Percentiles rank a stretch among this genome's conserved stretches.
Conservation (phyloP, 2,888 invertebrate species). For the Incurvaria masculella region DNA sequence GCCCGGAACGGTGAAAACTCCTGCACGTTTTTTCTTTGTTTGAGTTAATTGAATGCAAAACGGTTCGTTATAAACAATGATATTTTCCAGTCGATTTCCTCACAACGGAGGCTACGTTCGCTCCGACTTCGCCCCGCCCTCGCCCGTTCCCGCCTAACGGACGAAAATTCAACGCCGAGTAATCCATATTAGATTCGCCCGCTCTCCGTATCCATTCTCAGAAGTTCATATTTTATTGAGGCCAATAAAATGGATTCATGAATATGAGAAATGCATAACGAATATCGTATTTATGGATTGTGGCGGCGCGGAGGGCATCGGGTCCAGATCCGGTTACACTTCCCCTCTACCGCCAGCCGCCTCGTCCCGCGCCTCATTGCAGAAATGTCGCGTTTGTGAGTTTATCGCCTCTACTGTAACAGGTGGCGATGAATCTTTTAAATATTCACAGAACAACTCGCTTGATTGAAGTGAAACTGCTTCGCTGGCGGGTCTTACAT, state of each 20-base stretch:
- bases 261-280: conserved; percentile 59
- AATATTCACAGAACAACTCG: not conserved
- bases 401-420: conserved; percentile 55
- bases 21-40: too few relatives aligned
- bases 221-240: conserved; percentile 60
- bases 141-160: conserved; percentile 27
- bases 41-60: too few relatives aligned
- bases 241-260: conserved; percentile 60
- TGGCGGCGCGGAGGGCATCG: conserved; percentile 29
- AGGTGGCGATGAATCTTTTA: conserved; percentile 53
- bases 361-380: conserved; percentile 20
- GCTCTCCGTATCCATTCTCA: conserved; percentile 56
- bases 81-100: not conserved
- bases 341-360: conserved; percentile 19
- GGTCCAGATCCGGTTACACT: conserved; percentile 12
- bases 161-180: conserved; percentile 48
- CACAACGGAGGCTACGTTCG: not conserved
- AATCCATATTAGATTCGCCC: conserved; percentile 57
- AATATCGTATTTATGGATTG: conserved; percentile 55
- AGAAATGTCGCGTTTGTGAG: conserved; percentile 53
- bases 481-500: too few relatives aligned
- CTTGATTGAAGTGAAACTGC: too few relatives aligned
- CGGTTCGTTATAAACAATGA: too few relatives aligned
- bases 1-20: too few relatives aligned
- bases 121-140: conserved; percentile 19